Base-by-base conservation (phyloP, 1,140 invertebrate genomes). In the Eulimnadia texana region DNA sequence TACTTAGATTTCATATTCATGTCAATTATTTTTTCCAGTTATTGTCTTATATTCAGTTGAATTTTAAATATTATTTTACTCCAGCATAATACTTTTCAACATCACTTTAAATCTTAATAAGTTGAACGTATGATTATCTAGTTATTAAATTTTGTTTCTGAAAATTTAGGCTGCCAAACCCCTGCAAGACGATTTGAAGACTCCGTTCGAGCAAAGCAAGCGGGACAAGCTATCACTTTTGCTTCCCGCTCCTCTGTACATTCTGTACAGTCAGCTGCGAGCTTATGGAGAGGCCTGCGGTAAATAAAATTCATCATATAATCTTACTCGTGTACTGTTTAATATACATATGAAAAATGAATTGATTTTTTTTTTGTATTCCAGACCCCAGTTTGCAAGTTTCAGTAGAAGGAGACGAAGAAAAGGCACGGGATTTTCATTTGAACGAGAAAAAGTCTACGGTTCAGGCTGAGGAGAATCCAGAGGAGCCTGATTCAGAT, bases 111-210 rank as follows among this genome's bases (percentile, higher is more conserved):
- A n/a, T n/a, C n/a, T n/a, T n/a, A n/a, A n/a, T 55, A 29, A 50
- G 47, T 49, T 27, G 49, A 52, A 23, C 53, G 66, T 33, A 60
- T 1, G n/a, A 56, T 24, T 3, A 16, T 27, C 60, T 24, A 56
- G 19, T 2, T 54, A 25, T 54, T 13, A 16, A 33, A 52, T 20
- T 0, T 29, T 25, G 20, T 1, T 53, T 49, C 29, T 19, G 13
- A 54, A 54, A 20, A 49, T 68, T 42, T 66, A 86, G 79, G 80
- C 88, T 0, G 90, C 90, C 10, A 86, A 90, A 72, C 92, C 93
- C 3, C 75, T 96, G 16, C 88, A 95, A 73, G 88, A 93, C 69
- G 86, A 91, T 67, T 77, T 96, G 19, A 84, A 85, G 49, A 76
- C 94, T 61, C 80, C 82, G n/a, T 77, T 89, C 52, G 85, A 89